phyloP scores from a whole-genome alignment of 2,113 vertebrate genomes.

The Rhegmatorhina hoffmannsi region DNA sequence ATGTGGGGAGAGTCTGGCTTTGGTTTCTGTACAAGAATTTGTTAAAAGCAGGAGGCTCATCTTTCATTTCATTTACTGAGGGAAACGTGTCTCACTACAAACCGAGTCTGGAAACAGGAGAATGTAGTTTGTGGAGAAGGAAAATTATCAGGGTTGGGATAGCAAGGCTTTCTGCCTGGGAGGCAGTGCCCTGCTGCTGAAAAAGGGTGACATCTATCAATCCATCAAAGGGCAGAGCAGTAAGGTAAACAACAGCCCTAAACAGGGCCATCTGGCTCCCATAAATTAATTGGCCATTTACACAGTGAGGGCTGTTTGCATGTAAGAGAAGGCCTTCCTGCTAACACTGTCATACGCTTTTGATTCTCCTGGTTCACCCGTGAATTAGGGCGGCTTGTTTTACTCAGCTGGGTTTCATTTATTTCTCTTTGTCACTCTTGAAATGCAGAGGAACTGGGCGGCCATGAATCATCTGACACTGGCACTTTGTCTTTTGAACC shows the following conservation, averaged over 20 bases:
- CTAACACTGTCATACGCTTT: slow-evolving; percentile 68
- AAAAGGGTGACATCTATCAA: slow-evolving; percentile 58
- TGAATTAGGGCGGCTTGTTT: slow-evolving; percentile 66
- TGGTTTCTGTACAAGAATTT: not conserved
- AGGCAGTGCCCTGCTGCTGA: slow-evolving; percentile 32
- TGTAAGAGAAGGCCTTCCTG: slow-evolving; percentile 66
- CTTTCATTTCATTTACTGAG: not conserved
- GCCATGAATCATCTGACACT: slow-evolving; percentile 70
- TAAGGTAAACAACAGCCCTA: slow-evolving; percentile 55
- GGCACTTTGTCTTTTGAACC: slow-evolving; percentile 66
- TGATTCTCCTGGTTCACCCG: slow-evolving; percentile 67
- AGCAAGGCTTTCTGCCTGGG: slow-evolving; percentile 18
- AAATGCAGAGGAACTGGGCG: slow-evolving; percentile 65
- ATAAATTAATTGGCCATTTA: slow-evolving; percentile 75
- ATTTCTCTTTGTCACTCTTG: slow-evolving; percentile 74
- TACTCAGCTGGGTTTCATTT: slow-evolving; percentile 72
- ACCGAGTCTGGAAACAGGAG: not conserved
- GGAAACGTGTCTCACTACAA: not conserved
- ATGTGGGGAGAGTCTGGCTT: not conserved
- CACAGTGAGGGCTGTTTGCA: slow-evolving; percentile 71
- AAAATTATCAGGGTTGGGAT: not conserved
- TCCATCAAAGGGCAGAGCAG: slow-evolving; percentile 58
- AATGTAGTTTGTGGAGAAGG: not conserved
- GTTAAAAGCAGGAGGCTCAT: not conserved
- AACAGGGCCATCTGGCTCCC: slow-evolving; percentile 67